A percentile compares a stretch with the other conserved stretches of the same genome.
These are phyloP conservation scores for Columba janthina DNA, from an alignment of 2,113 vertebrate species.

Conservation along the genomic window DNA sequence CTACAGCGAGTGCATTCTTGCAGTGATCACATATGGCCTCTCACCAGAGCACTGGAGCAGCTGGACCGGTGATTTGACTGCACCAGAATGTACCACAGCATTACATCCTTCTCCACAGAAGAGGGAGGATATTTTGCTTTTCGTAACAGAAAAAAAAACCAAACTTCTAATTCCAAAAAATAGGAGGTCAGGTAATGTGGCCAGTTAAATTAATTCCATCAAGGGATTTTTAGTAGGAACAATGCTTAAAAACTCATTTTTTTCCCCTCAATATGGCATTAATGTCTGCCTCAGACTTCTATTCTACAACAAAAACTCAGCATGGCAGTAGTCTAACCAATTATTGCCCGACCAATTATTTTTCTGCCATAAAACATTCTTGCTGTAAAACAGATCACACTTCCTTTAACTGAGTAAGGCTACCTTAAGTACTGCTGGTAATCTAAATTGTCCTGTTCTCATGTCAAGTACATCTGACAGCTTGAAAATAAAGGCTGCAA, in stretches of 20 bases:
- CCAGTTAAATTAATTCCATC: background rate
- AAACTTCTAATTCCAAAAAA: background rate
- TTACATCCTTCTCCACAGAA: background rate
- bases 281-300: background rate
- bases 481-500: background rate
- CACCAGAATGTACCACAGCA: background rate
- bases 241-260: background rate
- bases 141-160: background rate
- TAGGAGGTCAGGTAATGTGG: background rate
- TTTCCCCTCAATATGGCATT: background rate
- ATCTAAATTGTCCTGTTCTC: background rate
- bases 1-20: background rate
- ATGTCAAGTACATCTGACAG: background rate
- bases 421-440: background rate
- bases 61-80: background rate
- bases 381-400: background rate
- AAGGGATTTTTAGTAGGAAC: background rate
- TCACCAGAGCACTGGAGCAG: constrained; percentile 21
- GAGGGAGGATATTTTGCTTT: background rate
- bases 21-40: constrained; percentile 19
- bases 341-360: background rate
- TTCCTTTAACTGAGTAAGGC: background rate
- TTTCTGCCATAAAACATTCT: background rate
- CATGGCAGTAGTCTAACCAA: background rate
- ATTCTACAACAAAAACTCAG: background rate